Evolutionary conservation across 2,797 vertebrate species (phyloP).

Genomic region (Pachyuromys duprasi): DNA sequence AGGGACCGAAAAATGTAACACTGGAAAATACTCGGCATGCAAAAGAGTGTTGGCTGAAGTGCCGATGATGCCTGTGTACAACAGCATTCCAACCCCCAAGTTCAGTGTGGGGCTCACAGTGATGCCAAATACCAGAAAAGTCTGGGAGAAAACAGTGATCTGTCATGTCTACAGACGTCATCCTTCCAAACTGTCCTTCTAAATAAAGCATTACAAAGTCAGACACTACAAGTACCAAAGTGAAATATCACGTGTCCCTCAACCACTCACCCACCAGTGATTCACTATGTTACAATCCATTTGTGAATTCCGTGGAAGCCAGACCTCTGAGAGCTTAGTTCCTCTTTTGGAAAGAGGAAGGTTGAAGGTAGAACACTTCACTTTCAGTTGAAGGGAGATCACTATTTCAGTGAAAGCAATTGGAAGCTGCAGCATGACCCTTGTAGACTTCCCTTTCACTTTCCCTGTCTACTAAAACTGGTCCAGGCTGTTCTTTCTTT

Average conservation of each 20-base stretch:
- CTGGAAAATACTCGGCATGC: slow-evolving; percentile 70
- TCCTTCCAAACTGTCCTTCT: slow-evolving; percentile 79
- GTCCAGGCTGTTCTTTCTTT: not conserved
- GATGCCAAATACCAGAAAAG: slow-evolving; percentile 54
- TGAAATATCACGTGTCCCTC: not conserved
- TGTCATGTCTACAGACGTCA: slow-evolving; percentile 78
- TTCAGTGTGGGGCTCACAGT: slow-evolving; percentile 38
- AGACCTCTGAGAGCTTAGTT: not conserved
- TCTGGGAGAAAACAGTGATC: slow-evolving; percentile 75
- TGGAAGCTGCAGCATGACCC: not conserved
- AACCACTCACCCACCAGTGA: not conserved
- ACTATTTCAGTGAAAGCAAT: not conserved
- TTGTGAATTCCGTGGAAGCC: not conserved
- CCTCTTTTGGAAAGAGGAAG: not conserved
- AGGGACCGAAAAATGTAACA: not conserved
- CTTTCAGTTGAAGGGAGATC: not conserved
- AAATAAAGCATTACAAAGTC: slow-evolving; percentile 77
- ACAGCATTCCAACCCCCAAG: slow-evolving; percentile 62
- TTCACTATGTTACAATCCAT: not conserved
- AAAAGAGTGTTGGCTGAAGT: not conserved
- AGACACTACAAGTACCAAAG: slow-evolving; percentile 65
- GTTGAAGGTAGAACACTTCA: not conserved
- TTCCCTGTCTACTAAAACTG: not conserved
- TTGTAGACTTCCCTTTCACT: not conserved
- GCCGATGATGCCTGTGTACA: not conserved